These are phyloP conservation scores for Dipus sagitta DNA, from an alignment of 2,797 vertebrate genomes.

Conservation along the genomic window DNA sequence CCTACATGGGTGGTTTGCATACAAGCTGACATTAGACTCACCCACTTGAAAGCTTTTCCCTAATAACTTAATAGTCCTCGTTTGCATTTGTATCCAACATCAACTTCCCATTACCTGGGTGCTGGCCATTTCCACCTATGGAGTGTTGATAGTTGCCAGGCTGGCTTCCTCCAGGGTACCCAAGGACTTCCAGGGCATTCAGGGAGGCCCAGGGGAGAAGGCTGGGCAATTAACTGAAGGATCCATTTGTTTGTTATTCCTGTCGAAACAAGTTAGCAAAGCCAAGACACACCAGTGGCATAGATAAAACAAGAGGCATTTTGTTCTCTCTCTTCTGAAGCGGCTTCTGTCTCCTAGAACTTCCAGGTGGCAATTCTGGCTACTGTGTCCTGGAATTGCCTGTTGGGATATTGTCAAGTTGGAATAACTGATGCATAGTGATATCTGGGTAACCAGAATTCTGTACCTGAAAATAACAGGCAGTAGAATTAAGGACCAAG, in stretches of 20 bases:
- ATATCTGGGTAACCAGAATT: not conserved
- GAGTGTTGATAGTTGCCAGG: not conserved
- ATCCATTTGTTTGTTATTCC: conserved; percentile 15
- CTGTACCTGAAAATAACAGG: not conserved
- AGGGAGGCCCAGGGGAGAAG: not conserved
- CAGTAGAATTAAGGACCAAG: not conserved
- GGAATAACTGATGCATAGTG: too few species aligned
- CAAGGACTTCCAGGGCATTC: not conserved
- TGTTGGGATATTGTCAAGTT: not conserved
- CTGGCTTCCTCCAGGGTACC: not conserved
- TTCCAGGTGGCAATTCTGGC: not conserved
- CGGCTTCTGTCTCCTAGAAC: not conserved
- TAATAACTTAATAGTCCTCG: not conserved
- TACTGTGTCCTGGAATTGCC: not conserved
- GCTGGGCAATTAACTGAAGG: not conserved
- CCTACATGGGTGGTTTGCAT: not conserved
- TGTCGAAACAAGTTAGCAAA: conserved; percentile 29
- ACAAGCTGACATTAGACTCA: too few species aligned
- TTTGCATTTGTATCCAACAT: not conserved
- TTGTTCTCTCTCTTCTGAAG: not conserved
- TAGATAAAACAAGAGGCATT: not conserved
- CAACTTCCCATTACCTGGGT: rapidly evolving
- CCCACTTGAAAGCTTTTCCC: not conserved
- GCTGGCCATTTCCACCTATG: too few species aligned
- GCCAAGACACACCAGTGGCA: not conserved